Percentiles rank a stretch among this genome's conserved stretches.
These are phyloP conservation scores for Caradrina kadenii DNA, from an alignment of 2,888 invertebrate genomes.

Conservation along the genomic window DNA sequence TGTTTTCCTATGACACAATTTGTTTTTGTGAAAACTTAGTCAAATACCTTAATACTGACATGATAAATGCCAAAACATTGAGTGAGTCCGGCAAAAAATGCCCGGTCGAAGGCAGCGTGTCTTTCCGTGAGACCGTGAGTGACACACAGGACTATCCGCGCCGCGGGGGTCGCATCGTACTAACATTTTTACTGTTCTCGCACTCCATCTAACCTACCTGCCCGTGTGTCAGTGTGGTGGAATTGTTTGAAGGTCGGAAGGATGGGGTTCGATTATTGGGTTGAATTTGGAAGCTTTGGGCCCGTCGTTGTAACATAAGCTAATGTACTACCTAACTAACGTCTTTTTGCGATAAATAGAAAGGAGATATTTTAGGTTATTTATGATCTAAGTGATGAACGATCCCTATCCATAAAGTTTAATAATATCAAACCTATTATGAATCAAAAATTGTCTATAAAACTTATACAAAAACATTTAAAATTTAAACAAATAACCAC, in stretches of 20 bases:
- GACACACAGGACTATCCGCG: slow-evolving; percentile 79
- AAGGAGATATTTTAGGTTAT: too few species aligned
- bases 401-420: too few species aligned
- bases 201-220: slow-evolving; percentile 76
- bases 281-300: neutral
- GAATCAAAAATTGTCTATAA: neutral
- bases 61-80: slow-evolving; percentile 65
- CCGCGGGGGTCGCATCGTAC: slow-evolving; percentile 77
- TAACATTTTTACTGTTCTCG: slow-evolving; percentile 84
- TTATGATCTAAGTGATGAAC: too few species aligned
- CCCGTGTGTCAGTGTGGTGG: slow-evolving; percentile 58
- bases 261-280: slow-evolving; percentile 66
- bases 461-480: slow-evolving; percentile 23
- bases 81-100: slow-evolving; percentile 69
- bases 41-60: slow-evolving; percentile 68
- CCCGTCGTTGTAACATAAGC: too few species aligned
- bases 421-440: neutral
- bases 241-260: slow-evolving; percentile 54
- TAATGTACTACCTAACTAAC: too few species aligned
- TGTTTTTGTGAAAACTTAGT: slow-evolving; percentile 17
- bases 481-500: slow-evolving; percentile 33
- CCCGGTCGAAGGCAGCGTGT: slow-evolving; percentile 63
- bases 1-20: neutral
- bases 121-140: slow-evolving; percentile 84
- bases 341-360: too few species aligned